Evolutionary conservation across 2,888 invertebrate genomes (phyloP), one percentile per base, ranked within the genome.

Genomic region (Agriopis aurantiaria): DNA sequence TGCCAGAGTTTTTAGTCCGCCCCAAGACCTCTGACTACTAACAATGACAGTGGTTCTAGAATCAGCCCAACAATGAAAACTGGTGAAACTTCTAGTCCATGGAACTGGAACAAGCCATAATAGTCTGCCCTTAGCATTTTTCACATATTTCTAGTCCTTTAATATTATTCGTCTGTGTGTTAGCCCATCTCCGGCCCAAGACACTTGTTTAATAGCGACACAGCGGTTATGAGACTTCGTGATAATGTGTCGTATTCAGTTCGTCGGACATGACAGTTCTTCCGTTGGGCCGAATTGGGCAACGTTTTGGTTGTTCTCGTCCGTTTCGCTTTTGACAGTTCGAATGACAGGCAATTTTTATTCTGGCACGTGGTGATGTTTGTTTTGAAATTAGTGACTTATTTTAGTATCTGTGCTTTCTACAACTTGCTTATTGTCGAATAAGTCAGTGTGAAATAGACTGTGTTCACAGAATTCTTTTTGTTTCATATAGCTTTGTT

Each of bases 121-220:
- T 11, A 33, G 11, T 10, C 4, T 12, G 12, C 5, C 9, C 33
- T n/a, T n/a, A 8, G 23, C 11, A 10, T 12, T 46, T 23, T 46
- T 14, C 14, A n/a, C n/a, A 7, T 3, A 14, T 57, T 57, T 10
- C 57, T 48, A 5, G 58, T 58, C 58, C 46, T 12, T 0, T 14
- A 5, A n/a, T 8, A 11, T 46, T 33, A 58, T 58, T 58, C 12
- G 46, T 46, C 23, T 12, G 6, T n/a, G 33, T 46, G 46, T 12
- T 46, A 77, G 75, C 76, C 80, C 82, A 84, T 85, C 85, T 84
- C 85, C 84, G 81, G 81, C 80, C 69, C 67, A 79, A 80, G 76
- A 77, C 75, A 81, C 81, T 78, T 80, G 78, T 79, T 77, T 80
- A 81, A 82, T 79, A 78, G 78, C 72, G 67, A 60, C 71, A 62